Evolutionary conservation across 2,113 vertebrate species (phyloP), one percentile per base, ranked within the genome.

Genomic region (Phoxinus phoxinus): DNA sequence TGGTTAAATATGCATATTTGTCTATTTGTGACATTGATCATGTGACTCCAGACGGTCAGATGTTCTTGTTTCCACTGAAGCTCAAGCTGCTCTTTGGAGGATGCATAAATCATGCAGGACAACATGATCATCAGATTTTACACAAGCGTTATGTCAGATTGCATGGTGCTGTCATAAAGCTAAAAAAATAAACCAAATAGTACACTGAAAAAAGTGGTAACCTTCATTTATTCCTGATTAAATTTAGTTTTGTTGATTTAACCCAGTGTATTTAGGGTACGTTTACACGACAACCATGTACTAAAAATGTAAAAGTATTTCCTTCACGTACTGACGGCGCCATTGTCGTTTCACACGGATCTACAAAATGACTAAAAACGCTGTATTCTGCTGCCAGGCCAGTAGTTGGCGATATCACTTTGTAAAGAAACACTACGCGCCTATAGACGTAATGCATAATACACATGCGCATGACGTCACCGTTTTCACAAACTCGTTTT

Each of bases 11-110:
- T 46, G 37, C 71, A 46, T 46, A 37, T 37, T 25, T 73, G 41
- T 73, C 23, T 73, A 37, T 37, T 73, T 73, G 37, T 73, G 69
- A 13, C 69, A 46, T n/a, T 51, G 73, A 48, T 76, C 73, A 76
- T 11, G 73, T 76, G 73, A 76, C 30, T 61, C 10, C 44, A 74
- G 72, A 30, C n/a, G 48, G 73, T 53, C 73, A 51, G 46, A 76
- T 76, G 46, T 41, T 71, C 19, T 71, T 71, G 35, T 76, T 51
- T 76, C 41, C 44, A 30, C 15, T 48, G 73, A 27, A 76, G n/a
- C 73, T 53, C 58, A 3, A 79, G 46, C 9, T 80, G 6, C 11
- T 58, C 65, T 21, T 61, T 21, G 15, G 67, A 71, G 23, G 19
- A 37, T 71, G 32, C 67, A 11, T 32, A 21, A 21, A 10, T 21